Conservation (phyloP, 2,888 invertebrate genomes). For the Schizaphis graminum region DNA sequence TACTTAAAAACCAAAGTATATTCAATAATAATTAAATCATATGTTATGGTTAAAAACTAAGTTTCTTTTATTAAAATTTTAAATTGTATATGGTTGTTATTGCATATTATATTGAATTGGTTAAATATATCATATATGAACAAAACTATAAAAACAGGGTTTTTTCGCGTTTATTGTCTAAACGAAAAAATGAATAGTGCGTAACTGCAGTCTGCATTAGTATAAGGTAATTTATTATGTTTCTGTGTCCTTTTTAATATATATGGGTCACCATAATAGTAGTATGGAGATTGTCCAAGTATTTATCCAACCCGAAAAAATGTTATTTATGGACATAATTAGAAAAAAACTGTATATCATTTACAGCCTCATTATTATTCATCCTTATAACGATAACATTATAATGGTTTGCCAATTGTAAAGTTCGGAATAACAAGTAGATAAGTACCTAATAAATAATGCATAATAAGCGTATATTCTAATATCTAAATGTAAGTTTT, state of each 20-base stretch:
- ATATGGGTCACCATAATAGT: neutral
- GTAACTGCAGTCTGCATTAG: neutral
- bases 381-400: neutral
- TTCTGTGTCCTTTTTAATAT: neutral
- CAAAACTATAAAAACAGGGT: neutral
- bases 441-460: neutral
- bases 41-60: neutral
- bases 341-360: neutral
- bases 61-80: neutral
- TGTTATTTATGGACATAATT: neutral
- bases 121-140: neutral
- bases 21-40: neutral
- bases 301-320: neutral
- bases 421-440: neutral
- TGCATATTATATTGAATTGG: too few species aligned
- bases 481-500: neutral
- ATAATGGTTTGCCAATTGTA: neutral
- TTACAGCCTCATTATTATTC: neutral
- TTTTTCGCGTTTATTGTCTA: neutral
- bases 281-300: neutral
- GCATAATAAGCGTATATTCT: neutral
- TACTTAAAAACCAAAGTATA: neutral
- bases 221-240: neutral
- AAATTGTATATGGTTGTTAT: neutral
- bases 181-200: neutral